Conservation (phyloP, 2,113 vertebrate genomes). For the Manacus vitellinus region DNA sequence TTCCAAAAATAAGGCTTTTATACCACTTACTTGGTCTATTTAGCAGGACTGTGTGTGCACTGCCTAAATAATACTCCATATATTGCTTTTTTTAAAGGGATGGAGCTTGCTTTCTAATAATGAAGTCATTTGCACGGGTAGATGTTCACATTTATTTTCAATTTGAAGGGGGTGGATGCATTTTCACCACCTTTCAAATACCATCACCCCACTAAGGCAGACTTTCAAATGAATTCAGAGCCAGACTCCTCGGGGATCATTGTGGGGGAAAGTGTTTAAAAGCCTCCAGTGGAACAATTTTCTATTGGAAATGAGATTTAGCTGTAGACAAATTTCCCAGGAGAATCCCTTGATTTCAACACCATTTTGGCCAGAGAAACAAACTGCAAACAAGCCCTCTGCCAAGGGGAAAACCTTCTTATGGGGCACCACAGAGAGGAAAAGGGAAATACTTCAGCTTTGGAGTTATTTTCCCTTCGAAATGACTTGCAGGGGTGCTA, state of each 20-base stretch:
- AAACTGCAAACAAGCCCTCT: background rate
- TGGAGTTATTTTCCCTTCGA: background rate
- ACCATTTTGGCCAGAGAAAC: background rate
- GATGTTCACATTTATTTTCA: background rate
- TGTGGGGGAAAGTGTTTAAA: background rate
- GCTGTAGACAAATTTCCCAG: background rate
- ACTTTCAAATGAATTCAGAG: background rate
- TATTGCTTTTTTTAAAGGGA: background rate
- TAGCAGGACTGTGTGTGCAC: background rate
- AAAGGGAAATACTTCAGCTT: background rate
- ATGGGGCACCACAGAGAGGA: rapidly evolving
- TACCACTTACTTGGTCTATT: background rate
- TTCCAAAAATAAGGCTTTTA: background rate
- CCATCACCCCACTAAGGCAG: background rate
- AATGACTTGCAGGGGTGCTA: background rate
- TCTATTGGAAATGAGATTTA: background rate
- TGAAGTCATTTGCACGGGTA: background rate
- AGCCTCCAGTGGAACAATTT: background rate
- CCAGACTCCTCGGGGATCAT: background rate
- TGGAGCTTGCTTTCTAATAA: background rate
- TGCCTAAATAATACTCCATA: background rate
- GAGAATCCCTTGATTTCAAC: background rate
- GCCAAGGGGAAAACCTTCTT: background rate
- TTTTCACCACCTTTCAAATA: background rate
- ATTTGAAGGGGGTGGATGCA: background rate